phyloP scores from a whole-genome alignment of 2,797 vertebrate species.

The Diplodus sargus region DNA sequence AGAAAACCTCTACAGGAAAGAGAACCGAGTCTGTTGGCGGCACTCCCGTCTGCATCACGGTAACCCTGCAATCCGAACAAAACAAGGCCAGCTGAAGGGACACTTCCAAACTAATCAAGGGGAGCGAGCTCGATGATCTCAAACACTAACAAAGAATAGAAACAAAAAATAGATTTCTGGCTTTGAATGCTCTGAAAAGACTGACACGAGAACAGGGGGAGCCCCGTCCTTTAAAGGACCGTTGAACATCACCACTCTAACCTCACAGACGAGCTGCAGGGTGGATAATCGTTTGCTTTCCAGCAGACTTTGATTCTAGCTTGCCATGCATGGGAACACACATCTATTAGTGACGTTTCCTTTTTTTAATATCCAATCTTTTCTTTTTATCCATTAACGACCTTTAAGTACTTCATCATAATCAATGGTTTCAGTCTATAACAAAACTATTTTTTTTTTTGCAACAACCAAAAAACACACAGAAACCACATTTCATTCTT shows the following conservation, averaged over 20 bases:
- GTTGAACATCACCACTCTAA: conserved; percentile 39
- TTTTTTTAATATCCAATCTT: conserved; percentile 53
- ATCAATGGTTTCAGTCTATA: conserved; percentile 84
- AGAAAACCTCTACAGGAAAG: conserved; percentile 29
- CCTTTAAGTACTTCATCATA: conserved; percentile 60
- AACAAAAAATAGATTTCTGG: conserved; percentile 34
- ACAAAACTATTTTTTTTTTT: conserved; percentile 60
- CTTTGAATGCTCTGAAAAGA: conserved; percentile 44
- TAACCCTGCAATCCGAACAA: conserved; percentile 22
- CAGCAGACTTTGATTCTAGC: conserved; percentile 54
- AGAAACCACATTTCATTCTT: conserved; percentile 87
- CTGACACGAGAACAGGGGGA: conserved; percentile 30
- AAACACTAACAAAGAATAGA: conserved; percentile 11
- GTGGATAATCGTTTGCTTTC: conserved; percentile 37
- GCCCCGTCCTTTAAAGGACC: conserved; percentile 14
- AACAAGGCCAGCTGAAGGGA: conserved; percentile 16
- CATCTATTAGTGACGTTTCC: conserved; percentile 40
- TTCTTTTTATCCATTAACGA: conserved; percentile 21
- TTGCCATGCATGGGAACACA: conserved; percentile 65
- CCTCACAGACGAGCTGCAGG: conserved; percentile 53
- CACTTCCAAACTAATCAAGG: conserved; percentile 35
- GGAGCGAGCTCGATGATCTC: conserved; percentile 18
- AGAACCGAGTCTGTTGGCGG: conserved; percentile 30
- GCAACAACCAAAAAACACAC: conserved; percentile 80
- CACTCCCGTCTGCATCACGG: conserved; percentile 37